These are phyloP conservation scores for Limnodromus scolopaceus DNA, from an alignment of 2,797 vertebrate genomes.

Conservation along the genomic window DNA sequence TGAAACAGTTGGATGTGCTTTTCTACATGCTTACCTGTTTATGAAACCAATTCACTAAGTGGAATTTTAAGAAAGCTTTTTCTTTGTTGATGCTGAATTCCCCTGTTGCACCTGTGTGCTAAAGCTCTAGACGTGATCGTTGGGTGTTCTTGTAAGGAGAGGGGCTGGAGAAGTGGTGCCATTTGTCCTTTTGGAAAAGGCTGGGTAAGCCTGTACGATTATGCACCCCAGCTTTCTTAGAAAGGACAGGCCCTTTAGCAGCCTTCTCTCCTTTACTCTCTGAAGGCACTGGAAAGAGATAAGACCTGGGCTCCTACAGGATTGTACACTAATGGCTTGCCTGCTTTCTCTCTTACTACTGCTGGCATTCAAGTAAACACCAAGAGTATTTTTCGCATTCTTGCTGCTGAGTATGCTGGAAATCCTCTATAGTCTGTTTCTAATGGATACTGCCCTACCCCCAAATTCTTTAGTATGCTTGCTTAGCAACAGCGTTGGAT, in stretches of 20 bases:
- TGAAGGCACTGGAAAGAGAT: slow-evolving; percentile 43
- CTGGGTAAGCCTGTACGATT: slow-evolving; percentile 50
- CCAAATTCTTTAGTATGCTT: slow-evolving; percentile 28
- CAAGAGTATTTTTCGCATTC: slow-evolving; percentile 37
- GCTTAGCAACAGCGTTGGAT: not conserved
- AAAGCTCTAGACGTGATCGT: not conserved
- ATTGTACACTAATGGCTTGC: slow-evolving; percentile 54
- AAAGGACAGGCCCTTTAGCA: slow-evolving; percentile 35
- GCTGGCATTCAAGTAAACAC: slow-evolving; percentile 38
- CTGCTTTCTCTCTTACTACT: slow-evolving; percentile 37
- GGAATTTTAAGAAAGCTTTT: not conserved
- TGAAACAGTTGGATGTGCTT: not conserved
- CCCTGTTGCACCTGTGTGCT: not conserved
- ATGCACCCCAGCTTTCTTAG: slow-evolving; percentile 6
- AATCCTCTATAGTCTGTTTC: slow-evolving; percentile 34
- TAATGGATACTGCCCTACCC: slow-evolving; percentile 41
- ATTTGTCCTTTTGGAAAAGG: slow-evolving; percentile 38
- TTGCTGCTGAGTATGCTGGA: slow-evolving; percentile 52
- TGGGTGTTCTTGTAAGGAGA: not conserved
- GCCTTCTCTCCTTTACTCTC: not conserved
- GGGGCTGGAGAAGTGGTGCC: not conserved
- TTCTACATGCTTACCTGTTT: not conserved
- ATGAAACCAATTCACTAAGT: not conserved
- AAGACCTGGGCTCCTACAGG: slow-evolving; percentile 27
- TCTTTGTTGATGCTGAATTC: not conserved